Evolutionary conservation across 2,797 vertebrate genomes (phyloP).

Genomic region (Pelodytes ibericus): DNA sequence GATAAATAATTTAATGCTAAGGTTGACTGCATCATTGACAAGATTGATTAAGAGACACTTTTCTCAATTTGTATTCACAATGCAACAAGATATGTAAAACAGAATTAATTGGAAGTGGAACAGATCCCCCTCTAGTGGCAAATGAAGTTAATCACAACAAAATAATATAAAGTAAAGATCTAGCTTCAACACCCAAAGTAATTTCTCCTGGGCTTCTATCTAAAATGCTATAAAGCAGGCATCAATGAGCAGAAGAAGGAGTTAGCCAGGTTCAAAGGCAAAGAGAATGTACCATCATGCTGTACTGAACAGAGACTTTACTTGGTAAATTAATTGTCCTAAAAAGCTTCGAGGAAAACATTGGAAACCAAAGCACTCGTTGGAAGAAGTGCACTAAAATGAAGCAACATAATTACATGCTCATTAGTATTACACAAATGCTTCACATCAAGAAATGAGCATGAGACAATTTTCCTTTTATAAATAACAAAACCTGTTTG

Average conservation of each 20-base stretch:
- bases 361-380: slow-evolving; percentile 1
- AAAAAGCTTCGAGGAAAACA: not conserved
- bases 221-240: not conserved
- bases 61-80: slow-evolving; percentile 15
- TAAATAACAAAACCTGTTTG: not conserved
- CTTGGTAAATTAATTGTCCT: not conserved
- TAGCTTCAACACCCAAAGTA: not conserved
- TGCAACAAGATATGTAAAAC: slow-evolving; percentile 11
- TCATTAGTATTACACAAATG: not conserved
- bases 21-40: slow-evolving; percentile 1
- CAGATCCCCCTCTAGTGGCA: slow-evolving; percentile 16
- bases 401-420: not conserved
- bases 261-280: not conserved
- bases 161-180: not conserved
- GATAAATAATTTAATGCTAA: slow-evolving; percentile 53
- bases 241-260: not conserved
- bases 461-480: not conserved
- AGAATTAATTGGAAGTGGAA: not conserved
- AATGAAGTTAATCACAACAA: not conserved
- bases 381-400: not conserved
- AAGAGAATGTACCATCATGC: not conserved
- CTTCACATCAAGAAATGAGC: not conserved
- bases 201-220: not conserved
- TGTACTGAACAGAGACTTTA: not conserved
- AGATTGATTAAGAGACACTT: slow-evolving; percentile 6